A percentile compares a stretch with the other conserved stretches of the same genome.
phyloP scores from a whole-genome alignment of 2,113 vertebrate species.

The Ellobius talpinus region DNA sequence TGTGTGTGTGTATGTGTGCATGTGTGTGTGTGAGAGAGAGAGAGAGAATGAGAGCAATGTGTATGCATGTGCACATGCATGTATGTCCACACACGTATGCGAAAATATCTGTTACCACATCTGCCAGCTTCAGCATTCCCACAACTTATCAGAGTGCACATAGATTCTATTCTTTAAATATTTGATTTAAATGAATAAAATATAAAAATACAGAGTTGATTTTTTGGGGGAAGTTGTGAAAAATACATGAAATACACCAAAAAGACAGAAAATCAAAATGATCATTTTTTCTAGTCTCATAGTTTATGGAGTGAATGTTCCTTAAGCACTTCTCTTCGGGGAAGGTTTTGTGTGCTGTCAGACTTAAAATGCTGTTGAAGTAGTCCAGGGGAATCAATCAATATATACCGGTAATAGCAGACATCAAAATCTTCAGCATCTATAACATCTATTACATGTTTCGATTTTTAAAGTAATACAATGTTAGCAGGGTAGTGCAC shows the following conservation, averaged over 20 bases:
- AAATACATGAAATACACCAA: background rate
- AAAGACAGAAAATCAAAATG: background rate
- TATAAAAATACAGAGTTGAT: background rate
- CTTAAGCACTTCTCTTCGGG: background rate
- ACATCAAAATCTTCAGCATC: slow-evolving; percentile 50
- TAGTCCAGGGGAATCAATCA: slow-evolving; percentile 2
- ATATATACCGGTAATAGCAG: background rate
- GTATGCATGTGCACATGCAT: too few species aligned
- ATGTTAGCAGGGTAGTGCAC: background rate
- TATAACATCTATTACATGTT: slow-evolving; percentile 36
- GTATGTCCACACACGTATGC: background rate
- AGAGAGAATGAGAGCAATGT: too few species aligned
- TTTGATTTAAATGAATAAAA: slow-evolving; percentile 35
- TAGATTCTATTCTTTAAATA: background rate
- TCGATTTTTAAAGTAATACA: slow-evolving; percentile 54
- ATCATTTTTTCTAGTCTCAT: slow-evolving; percentile 34
- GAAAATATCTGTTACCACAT: background rate
- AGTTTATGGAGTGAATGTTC: background rate
- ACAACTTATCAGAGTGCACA: background rate
- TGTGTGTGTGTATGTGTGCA: background rate
- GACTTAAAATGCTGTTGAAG: slow-evolving; percentile 40
- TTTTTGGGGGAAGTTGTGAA: background rate
- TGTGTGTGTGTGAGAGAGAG: background rate
- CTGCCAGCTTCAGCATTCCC: background rate
- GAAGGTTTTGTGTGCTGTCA: slow-evolving; percentile 6